These are phyloP conservation scores for Laterallus jamaicensis DNA, from an alignment of 2,113 vertebrate genomes.

Conservation along the genomic window DNA sequence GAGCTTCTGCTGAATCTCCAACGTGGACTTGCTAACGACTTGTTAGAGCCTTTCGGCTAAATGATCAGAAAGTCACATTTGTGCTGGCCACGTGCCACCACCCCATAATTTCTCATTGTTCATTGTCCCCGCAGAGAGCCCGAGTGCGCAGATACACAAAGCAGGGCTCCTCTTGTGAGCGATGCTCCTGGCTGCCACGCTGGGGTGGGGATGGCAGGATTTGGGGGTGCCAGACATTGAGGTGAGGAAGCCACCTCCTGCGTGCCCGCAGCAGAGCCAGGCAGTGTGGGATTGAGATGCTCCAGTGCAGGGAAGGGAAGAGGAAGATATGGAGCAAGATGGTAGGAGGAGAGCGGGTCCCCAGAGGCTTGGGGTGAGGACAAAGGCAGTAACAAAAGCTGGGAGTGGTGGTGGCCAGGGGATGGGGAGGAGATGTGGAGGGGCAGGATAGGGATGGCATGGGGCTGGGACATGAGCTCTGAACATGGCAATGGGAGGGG, in stretches of 20 bases:
- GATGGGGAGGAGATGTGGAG: accelerated
- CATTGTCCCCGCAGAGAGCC: conserved; percentile 13
- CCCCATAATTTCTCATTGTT: conserved; percentile 56
- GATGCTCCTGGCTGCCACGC: neutral
- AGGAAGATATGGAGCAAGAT: neutral
- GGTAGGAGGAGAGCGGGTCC: neutral
- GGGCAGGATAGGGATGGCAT: neutral
- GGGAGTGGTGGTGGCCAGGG: neutral
- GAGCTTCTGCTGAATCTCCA: neutral
- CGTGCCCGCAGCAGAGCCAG: accelerated
- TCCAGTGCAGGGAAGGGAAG: accelerated
- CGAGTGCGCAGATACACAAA: neutral
- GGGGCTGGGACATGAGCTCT: neutral
- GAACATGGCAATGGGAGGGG: accelerated
- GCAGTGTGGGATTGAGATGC: accelerated
- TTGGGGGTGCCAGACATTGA: neutral
- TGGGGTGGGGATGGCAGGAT: accelerated
- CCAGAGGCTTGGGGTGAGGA: neutral
- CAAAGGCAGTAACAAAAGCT: neutral
- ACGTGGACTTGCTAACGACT: neutral
- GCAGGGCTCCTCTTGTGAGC: neutral
- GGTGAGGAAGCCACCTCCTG: neutral
- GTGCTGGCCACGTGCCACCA: neutral
- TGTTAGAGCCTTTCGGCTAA: neutral
- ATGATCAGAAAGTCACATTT: neutral